Percentiles rank a stretch among this genome's conserved stretches.
Evolutionary conservation across 2,113 vertebrate genomes (phyloP).

Genomic region (Bucco capensis): DNA sequence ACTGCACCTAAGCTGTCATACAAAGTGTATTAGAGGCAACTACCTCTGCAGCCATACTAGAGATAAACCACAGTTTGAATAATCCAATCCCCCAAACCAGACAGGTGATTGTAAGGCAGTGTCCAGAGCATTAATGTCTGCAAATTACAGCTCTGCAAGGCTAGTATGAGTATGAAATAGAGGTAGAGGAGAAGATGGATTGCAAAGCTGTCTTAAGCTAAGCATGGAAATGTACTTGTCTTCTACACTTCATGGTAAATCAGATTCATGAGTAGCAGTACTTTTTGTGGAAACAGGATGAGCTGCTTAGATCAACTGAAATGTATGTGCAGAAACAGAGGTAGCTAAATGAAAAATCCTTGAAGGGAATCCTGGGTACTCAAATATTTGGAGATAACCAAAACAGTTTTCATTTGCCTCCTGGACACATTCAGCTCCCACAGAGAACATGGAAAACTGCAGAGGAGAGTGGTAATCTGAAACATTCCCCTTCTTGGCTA

Average conservation of each 20-base stretch:
- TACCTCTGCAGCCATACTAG: background rate
- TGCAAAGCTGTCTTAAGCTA: background rate
- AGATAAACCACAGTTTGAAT: background rate
- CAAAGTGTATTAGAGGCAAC: background rate
- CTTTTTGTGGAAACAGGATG: background rate
- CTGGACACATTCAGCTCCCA: background rate
- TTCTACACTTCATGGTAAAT: background rate
- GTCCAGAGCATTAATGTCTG: background rate
- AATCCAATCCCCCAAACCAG: background rate
- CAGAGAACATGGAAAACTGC: background rate
- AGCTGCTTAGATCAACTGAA: background rate
- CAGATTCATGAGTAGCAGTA: background rate
- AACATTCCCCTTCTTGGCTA: background rate
- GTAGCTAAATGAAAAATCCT: background rate
- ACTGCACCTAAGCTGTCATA: background rate
- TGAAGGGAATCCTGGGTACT: background rate
- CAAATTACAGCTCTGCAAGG: background rate
- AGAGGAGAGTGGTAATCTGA: background rate
- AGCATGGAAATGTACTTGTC: background rate
- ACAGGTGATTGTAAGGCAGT: background rate
- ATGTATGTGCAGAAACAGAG: background rate
- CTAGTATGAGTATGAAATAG: background rate
- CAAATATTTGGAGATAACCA: conserved; percentile 41
- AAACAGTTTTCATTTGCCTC: conserved; percentile 6
- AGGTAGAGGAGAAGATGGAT: background rate